Percentiles rank a stretch among this genome's conserved stretches.
phyloP scores from a whole-genome alignment of 2,113 vertebrate species.

The Synodontis membranacea region DNA sequence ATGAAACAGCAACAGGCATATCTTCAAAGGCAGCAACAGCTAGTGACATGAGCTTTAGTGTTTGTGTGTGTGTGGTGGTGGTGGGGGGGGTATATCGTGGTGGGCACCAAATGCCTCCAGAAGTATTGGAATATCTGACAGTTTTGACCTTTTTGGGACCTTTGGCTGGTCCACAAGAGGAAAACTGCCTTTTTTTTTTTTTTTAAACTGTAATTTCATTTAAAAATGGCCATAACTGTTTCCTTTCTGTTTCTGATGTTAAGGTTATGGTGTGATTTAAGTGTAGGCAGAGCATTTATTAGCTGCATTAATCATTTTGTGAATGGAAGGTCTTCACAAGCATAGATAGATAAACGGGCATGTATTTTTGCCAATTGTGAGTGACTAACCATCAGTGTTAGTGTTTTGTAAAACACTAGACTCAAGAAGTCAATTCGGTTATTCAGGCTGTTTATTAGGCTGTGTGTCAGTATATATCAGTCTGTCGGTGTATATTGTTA shows the following conservation, averaged over 20 bases:
- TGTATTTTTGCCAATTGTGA: constrained; percentile 12
- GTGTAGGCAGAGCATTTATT: background rate
- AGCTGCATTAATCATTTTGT: background rate
- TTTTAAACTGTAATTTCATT: too few relatives aligned
- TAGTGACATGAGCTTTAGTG: constrained; percentile 30
- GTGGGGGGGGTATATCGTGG: too few relatives aligned
- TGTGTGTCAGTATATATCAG: constrained; percentile 21
- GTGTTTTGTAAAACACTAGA: constrained; percentile 24
- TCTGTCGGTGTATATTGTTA: background rate
- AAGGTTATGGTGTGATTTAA: background rate
- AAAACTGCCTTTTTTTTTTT: too few relatives aligned
- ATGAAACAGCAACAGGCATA: background rate
- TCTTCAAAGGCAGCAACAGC: constrained; percentile 25
- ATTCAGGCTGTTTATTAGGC: constrained; percentile 12
- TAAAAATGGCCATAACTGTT: background rate
- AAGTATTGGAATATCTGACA: background rate
- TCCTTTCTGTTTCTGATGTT: background rate
- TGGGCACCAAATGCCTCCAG: background rate
- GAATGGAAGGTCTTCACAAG: background rate
- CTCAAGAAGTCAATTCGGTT: constrained; percentile 10
- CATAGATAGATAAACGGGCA: background rate
- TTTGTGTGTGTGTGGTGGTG: constrained; percentile 24
- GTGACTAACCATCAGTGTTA: constrained; percentile 8
- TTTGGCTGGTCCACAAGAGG: too few relatives aligned
- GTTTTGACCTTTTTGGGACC: background rate